These are phyloP conservation scores for Mobula birostris DNA, from an alignment of 2,113 vertebrate genomes.

Conservation along the genomic window DNA sequence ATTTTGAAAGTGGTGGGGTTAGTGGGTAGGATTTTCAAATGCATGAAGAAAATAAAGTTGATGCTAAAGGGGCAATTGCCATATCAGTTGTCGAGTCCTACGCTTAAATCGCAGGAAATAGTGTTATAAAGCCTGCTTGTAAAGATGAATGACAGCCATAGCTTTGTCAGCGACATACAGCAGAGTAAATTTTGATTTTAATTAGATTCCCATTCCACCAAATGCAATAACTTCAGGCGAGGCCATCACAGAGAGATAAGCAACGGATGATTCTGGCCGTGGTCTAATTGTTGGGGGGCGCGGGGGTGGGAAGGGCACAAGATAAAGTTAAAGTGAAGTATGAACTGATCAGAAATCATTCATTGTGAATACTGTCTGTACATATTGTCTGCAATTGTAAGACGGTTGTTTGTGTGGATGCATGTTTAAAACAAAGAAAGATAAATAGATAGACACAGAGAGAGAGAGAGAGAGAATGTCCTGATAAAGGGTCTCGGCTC, in stretches of 20 bases:
- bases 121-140: neutral
- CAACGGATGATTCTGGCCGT: neutral
- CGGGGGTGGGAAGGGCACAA: neutral
- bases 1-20: neutral
- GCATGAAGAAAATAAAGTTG: neutral
- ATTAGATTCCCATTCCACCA: neutral
- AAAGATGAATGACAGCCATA: neutral
- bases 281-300: neutral
- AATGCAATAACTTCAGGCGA: neutral
- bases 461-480: neutral
- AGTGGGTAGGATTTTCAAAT: too few species aligned
- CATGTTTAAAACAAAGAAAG: neutral
- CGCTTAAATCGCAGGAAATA: neutral
- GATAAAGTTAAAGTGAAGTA: neutral
- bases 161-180: neutral
- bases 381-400: too few species aligned
- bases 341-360: neutral
- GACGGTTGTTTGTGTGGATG: neutral
- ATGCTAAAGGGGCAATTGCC: neutral
- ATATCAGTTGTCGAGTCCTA: neutral
- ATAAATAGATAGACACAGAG: neutral
- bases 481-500: too few species aligned
- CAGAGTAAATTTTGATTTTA: neutral
- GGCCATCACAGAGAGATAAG: too few species aligned
- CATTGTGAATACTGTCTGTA: too few species aligned